These are phyloP conservation scores for Epistrophe eligans DNA, from an alignment of 2,888 invertebrate species.

Conservation along the genomic window DNA sequence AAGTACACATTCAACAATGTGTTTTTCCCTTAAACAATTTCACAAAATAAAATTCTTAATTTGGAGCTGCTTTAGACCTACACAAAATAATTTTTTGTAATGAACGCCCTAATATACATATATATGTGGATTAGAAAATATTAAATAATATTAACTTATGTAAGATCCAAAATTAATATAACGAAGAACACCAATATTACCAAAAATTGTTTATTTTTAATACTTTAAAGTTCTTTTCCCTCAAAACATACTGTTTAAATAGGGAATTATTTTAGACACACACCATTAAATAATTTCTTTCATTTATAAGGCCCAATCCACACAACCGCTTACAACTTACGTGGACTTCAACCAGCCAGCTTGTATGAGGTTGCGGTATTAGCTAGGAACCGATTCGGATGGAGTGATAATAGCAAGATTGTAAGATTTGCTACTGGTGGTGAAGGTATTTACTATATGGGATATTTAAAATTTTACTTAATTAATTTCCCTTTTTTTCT, in stretches of 20 bases:
- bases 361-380: slow-evolving; percentile 91
- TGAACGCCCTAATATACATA: no score
- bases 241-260: neutral
- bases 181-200: no score
- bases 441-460: slow-evolving; percentile 85
- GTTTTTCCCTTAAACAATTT: no score
- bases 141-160: no score
- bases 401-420: slow-evolving; percentile 91
- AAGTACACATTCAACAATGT: no score
- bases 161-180: no score
- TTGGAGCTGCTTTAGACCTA: no score
- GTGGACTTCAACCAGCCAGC: slow-evolving; percentile 89
- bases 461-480: neutral
- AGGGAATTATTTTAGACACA: neutral
- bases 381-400: slow-evolving; percentile 93
- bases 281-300: neutral
- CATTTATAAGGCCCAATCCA: slow-evolving; percentile 88
- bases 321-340: slow-evolving; percentile 89
- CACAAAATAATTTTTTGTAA: no score
- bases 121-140: no score
- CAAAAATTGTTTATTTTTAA: no score
- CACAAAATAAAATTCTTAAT: no score
- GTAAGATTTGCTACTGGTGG: slow-evolving; percentile 91
- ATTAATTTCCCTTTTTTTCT: neutral
- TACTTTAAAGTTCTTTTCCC: neutral